Conservation (phyloP, 2,797 vertebrate species). For the Eulemur coronatus region DNA sequence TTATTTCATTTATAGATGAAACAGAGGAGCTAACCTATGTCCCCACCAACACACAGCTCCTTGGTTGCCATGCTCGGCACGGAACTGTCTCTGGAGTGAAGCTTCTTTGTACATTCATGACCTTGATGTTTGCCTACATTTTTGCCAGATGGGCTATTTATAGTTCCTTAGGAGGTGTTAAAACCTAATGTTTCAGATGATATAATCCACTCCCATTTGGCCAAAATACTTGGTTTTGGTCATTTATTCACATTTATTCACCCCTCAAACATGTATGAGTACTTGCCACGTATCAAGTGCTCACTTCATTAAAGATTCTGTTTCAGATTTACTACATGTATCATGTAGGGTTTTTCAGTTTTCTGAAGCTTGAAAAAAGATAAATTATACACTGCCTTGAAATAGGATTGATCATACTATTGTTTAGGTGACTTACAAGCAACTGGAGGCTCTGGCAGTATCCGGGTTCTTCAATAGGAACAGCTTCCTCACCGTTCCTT, state of each 20-base stretch:
- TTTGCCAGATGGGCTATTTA: neutral
- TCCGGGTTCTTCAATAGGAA: neutral
- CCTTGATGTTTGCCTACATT: neutral
- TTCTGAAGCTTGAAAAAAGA: slow-evolving; percentile 19
- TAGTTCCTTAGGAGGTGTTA: neutral
- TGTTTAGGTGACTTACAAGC: slow-evolving; percentile 14
- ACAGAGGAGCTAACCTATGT: neutral
- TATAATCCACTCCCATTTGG: neutral
- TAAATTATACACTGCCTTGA: slow-evolving; percentile 12
- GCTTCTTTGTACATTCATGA: neutral
- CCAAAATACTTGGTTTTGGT: neutral
- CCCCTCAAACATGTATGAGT: neutral
- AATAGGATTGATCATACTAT: neutral
- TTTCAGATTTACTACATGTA: neutral
- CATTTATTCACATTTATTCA: slow-evolving; percentile 22
- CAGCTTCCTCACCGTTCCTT: neutral
- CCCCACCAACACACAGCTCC: neutral
- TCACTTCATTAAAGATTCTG: slow-evolving; percentile 4
- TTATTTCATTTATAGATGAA: neutral
- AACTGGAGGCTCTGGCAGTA: neutral
- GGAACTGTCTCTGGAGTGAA: neutral
- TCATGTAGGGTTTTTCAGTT: neutral
- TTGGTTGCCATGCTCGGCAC: neutral
- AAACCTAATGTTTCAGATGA: neutral
- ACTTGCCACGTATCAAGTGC: neutral